A percentile compares a stretch with the other conserved stretches of the same genome.
phyloP scores from a whole-genome alignment of 2,113 vertebrate species.

The Mustela nigripes region DNA sequence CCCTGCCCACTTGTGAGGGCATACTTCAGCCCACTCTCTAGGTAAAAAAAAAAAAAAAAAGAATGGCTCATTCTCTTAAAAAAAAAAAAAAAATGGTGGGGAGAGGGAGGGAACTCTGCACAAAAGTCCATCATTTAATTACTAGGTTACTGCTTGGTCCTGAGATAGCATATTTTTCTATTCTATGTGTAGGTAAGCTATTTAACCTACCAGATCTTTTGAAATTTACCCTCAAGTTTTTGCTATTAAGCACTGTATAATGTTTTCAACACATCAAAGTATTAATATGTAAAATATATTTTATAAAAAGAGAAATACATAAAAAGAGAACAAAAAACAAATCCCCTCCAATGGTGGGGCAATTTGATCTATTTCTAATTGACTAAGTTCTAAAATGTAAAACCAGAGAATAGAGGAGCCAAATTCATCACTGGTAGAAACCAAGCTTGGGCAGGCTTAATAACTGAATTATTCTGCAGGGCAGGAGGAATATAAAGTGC shows the following conservation, averaged over 20 bases:
- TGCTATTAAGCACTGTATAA: slow-evolving; percentile 17
- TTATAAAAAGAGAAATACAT: slow-evolving; percentile 49
- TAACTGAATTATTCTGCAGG: not conserved
- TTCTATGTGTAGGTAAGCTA: slow-evolving; percentile 46
- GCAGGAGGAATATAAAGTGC: not conserved
- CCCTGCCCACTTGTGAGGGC: no score
- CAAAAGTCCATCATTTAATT: slow-evolving; percentile 44
- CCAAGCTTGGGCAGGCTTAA: not conserved
- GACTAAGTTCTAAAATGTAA: slow-evolving; percentile 45
- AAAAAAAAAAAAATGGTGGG: not conserved
- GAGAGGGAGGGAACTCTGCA: not conserved
- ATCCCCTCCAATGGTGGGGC: not conserved
- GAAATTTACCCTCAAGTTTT: slow-evolving; percentile 59
- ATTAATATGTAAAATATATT: not conserved
- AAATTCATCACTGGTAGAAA: not conserved
- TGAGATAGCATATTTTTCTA: not conserved
- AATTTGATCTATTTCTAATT: slow-evolving; percentile 49
- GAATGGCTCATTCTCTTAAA: no score
- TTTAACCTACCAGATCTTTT: slow-evolving; percentile 58
- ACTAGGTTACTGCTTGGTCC: not conserved
- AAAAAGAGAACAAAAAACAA: slow-evolving; percentile 51
- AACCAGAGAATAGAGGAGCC: not conserved
- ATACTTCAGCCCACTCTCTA: no score
- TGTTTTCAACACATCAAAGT: slow-evolving; percentile 56
- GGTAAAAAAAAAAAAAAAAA: no score